Conservation (phyloP, 1,140 invertebrate species). For the Neodiprion virginianus region DNA sequence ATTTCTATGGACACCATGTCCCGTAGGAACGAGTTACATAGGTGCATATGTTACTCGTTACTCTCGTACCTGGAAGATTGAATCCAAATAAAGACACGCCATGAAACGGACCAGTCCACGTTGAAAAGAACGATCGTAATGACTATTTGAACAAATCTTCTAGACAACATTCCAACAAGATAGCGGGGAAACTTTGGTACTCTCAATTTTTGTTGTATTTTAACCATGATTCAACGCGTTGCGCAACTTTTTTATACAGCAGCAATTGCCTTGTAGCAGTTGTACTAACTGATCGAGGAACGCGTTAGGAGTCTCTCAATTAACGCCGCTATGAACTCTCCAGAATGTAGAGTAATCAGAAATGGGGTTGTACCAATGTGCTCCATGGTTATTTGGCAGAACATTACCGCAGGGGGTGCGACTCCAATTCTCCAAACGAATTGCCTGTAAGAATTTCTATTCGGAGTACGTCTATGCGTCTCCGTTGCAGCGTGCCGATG, state of each 20-base stretch:
- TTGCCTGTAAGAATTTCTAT: neutral
- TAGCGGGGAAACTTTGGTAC: too few relatives aligned
- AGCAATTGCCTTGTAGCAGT: neutral
- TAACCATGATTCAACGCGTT: neutral
- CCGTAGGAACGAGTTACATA: too few relatives aligned
- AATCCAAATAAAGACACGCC: too few relatives aligned
- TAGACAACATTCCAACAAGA: too few relatives aligned
- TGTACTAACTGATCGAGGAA: neutral
- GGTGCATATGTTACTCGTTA: too few relatives aligned
- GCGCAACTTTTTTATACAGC: neutral
- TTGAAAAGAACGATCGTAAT: too few relatives aligned
- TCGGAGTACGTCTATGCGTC: neutral
- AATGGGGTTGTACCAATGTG: conserved; percentile 21
- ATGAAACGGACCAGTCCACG: too few relatives aligned
- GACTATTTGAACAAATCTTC: too few relatives aligned
- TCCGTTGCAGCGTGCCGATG: neutral
- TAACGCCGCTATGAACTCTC: neutral
- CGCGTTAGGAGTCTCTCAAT: neutral
- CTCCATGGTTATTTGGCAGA: neutral
- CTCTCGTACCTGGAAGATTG: too few relatives aligned
- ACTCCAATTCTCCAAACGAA: neutral
- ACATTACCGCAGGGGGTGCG: neutral
- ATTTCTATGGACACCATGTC: too few relatives aligned
- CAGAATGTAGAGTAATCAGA: conserved; percentile 32
- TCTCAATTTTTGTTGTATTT: too few relatives aligned